Conservation (phyloP, 2,797 vertebrate species). For the Protosalanx chinensis region DNA sequence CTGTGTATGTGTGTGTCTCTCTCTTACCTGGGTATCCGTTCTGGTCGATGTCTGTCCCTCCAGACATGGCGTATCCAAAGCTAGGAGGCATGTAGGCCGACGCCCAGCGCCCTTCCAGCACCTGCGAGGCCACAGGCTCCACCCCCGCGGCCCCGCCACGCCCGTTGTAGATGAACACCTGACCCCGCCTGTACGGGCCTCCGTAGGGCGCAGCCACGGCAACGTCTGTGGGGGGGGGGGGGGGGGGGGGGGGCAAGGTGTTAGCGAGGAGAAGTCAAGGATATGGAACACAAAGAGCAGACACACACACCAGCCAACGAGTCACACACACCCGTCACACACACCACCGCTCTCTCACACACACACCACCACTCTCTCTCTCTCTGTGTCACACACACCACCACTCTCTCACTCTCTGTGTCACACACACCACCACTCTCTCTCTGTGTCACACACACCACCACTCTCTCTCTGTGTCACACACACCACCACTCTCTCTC, state of each 20-base stretch:
- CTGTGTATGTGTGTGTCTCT: too few species aligned
- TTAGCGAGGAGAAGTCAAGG: background rate
- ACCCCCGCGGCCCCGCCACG: constrained; percentile 71
- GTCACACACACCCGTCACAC: background rate
- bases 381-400: too few species aligned
- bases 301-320: too few species aligned
- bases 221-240: constrained; percentile 71
- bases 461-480: background rate
- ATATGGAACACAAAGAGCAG: background rate
- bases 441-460: too few species aligned
- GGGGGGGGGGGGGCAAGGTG: too few species aligned
- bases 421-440: too few species aligned
- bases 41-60: constrained; percentile 88
- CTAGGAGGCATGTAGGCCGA: constrained; percentile 89
- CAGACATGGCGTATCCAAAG: constrained; percentile 92
- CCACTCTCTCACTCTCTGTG: too few species aligned
- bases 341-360: background rate
- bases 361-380: background rate
- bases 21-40: constrained; percentile 92
- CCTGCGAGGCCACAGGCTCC: constrained; percentile 77
- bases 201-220: constrained; percentile 92
- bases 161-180: constrained; percentile 94
- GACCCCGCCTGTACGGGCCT: constrained; percentile 77
- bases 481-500: background rate
- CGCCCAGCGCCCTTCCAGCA: constrained; percentile 87